Evolutionary conservation across 2,113 vertebrate species (phyloP).

Genomic region (Piprites chloris): DNA sequence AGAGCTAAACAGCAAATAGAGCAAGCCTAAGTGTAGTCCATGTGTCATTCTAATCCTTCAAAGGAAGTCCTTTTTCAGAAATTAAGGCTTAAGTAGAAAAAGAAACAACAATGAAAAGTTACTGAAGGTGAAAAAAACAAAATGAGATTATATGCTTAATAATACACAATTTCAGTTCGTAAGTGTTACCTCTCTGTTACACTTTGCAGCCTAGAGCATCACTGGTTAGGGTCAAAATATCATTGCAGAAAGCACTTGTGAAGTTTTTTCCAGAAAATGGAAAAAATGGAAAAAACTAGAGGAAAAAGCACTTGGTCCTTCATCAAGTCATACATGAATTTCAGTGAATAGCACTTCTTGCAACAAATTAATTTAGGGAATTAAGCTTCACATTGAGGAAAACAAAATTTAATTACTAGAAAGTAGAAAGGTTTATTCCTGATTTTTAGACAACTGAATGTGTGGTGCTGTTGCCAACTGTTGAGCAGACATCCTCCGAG

Average conservation of each 20-base stretch:
- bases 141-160: background rate
- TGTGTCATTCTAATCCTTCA: background rate
- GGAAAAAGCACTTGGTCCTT: background rate
- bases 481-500: background rate
- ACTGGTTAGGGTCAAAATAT: background rate
- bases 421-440: background rate
- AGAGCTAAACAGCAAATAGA: background rate
- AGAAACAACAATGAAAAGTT: background rate
- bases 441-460: background rate
- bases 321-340: accelerated
- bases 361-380: background rate
- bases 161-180: background rate
- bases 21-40: background rate
- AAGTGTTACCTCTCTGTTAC: background rate
- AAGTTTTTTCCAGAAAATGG: background rate
- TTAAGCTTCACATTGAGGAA: background rate
- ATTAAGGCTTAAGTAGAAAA: background rate
- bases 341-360: accelerated
- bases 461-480: background rate
- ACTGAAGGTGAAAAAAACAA: background rate
- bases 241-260: background rate
- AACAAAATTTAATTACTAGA: background rate
- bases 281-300: background rate
- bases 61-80: background rate
- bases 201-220: background rate